Base-by-base conservation (phyloP, 2,888 invertebrate species). In the Leptinotarsa tumamoca region DNA sequence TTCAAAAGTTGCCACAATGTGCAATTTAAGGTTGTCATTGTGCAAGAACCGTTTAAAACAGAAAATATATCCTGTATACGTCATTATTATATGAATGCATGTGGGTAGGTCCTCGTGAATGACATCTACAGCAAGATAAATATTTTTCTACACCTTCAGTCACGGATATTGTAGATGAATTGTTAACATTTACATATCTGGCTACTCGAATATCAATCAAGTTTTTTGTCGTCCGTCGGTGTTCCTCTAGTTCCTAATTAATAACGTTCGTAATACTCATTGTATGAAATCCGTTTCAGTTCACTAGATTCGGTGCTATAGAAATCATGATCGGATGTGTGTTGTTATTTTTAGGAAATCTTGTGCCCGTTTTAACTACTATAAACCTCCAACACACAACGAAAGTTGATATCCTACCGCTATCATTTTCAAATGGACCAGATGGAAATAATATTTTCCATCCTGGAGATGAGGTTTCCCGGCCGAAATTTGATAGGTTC, bases 301-400 rank as follows among this genome's bases (percentile, higher is more conserved):
- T 63, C 33, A n/a, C 3, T n/a, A 63, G n/a, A 33, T 17, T 63
- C 43, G 33, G 63, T 63, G 63, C 63, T n/a, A n/a, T 3, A 63
- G 43, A 63, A 10, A n/a, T 43, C 63, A 63, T 63, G 63, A 63
- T 63, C 10, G 63, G 1, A 61, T 18, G 52, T 15, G 66, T 68
- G 18, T 27, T 73, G 58, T 68, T 43, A 49, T 56, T 82, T 81
- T 71, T 75, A 84, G 84, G 82, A 49, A 79, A 77, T 75, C 74
- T 78, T 73, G 87, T 90, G 2, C 82, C 84, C 50, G 79, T 87
- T 13, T 72, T 87, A 69, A 90, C 90, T 14, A 90, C 89, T 0
- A 87, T 91, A 51, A 90, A 88, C 70, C 88, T 91, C 0, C 90
- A 90, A 76, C 90, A 91, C 83, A 89, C 88, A 52, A 83, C 91